Percentiles rank a stretch among this genome's conserved stretches.
Evolutionary conservation across 1,140 invertebrate species (phyloP).

Genomic region (Archivesica marissinica): DNA sequence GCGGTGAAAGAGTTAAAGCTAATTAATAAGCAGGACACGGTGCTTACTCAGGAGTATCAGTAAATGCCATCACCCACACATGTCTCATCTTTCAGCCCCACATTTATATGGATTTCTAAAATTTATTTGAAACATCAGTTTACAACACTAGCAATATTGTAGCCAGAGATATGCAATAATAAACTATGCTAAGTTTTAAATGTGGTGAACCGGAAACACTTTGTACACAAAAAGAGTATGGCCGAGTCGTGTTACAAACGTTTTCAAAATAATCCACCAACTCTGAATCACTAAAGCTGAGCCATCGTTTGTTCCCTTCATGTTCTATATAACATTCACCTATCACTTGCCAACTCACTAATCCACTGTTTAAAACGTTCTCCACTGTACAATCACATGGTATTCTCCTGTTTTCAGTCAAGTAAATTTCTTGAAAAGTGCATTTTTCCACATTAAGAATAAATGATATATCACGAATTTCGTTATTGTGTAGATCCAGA

Average conservation of each 20-base stretch:
- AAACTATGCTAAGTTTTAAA: constrained; percentile 30
- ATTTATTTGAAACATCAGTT: too few species aligned
- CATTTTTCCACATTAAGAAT: constrained; percentile 46
- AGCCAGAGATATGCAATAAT: neutral
- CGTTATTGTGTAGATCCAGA: constrained; percentile 38
- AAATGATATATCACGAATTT: constrained; percentile 43
- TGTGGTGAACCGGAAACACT: neutral
- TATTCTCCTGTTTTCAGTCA: constrained; percentile 53
- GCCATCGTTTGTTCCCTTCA: neutral
- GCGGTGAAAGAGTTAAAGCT: too few species aligned
- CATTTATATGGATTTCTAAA: too few species aligned
- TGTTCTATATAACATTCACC: constrained; percentile 51
- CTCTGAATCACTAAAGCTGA: constrained; percentile 20
- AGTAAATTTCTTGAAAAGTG: constrained; percentile 39
- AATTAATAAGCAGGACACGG: too few species aligned
- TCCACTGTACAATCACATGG: constrained; percentile 51
- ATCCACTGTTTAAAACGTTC: constrained; percentile 55
- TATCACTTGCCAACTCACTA: constrained; percentile 6
- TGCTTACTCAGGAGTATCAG: too few species aligned
- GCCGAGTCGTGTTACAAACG: constrained; percentile 22
- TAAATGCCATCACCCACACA: too few species aligned
- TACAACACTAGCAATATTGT: too few species aligned
- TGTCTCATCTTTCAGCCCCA: too few species aligned
- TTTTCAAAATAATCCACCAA: constrained; percentile 10
- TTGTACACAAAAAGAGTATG: constrained; percentile 22